Conservation (phyloP, 2,113 vertebrate species). For the Tachysurus fulvidraco region DNA sequence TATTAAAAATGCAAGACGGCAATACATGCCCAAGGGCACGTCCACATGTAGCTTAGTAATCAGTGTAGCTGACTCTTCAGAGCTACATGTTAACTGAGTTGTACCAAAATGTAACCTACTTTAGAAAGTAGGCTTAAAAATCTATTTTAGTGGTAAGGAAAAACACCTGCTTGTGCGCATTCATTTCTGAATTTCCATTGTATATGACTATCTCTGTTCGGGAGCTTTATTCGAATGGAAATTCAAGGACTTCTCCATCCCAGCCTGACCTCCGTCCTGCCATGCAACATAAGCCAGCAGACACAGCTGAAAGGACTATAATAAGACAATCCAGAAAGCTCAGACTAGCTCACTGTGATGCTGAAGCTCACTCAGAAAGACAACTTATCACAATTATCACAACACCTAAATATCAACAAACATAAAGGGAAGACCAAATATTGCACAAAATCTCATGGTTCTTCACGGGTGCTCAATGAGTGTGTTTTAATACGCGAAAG, state of each 20-base stretch:
- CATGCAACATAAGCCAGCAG: constrained; percentile 40
- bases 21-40: constrained; percentile 34
- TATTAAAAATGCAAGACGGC: constrained; percentile 48
- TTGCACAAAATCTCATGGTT: neutral
- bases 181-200: neutral
- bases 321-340: constrained; percentile 33
- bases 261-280: constrained; percentile 36
- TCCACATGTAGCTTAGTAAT: constrained; percentile 51
- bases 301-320: constrained; percentile 20
- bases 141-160: constrained; percentile 9
- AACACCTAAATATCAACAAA: neutral
- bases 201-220: neutral
- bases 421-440: neutral
- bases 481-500: neutral
- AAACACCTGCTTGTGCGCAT: neutral
- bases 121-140: neutral
- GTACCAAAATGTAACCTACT: neutral
- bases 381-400: neutral
- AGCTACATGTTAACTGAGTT: constrained; percentile 32
- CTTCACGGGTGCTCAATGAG: neutral
- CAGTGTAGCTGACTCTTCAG: constrained; percentile 40
- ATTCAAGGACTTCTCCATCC: constrained; percentile 13
- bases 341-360: constrained; percentile 1
- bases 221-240: constrained; percentile 3
- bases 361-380: neutral